These are phyloP conservation scores for Schizaphis graminum DNA, from an alignment of 2,888 invertebrate genomes.

Conservation along the genomic window DNA sequence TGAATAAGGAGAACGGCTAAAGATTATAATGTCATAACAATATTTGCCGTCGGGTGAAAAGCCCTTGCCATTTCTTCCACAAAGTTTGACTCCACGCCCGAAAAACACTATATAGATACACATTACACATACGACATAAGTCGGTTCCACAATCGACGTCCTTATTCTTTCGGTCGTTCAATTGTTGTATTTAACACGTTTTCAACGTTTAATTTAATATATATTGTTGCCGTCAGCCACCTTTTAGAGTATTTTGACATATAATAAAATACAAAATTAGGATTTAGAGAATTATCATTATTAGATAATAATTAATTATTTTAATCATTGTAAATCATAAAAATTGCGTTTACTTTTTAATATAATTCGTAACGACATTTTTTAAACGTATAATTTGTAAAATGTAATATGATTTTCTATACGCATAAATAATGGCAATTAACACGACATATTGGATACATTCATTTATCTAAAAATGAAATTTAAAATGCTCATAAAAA, in stretches of 20 bases:
- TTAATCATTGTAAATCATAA: background rate
- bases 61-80: background rate
- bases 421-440: background rate
- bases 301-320: no score
- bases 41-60: slow-evolving; percentile 55
- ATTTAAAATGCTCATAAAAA: background rate
- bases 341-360: background rate
- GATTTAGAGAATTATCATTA: background rate
- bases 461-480: background rate
- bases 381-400: background rate
- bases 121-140: background rate
- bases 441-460: background rate
- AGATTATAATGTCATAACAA: slow-evolving; percentile 61
- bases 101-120: background rate
- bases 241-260: background rate
- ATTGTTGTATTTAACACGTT: slow-evolving; percentile 31
- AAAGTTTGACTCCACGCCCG: slow-evolving; percentile 23
- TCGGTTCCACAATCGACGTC: background rate
- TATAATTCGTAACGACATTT: background rate
- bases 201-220: background rate
- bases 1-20: background rate
- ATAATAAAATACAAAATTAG: background rate
- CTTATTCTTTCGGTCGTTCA: no score
- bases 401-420: background rate
- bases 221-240: background rate